These are phyloP conservation scores for Balearica regulorum DNA, from an alignment of 2,797 vertebrate species.

Conservation along the genomic window DNA sequence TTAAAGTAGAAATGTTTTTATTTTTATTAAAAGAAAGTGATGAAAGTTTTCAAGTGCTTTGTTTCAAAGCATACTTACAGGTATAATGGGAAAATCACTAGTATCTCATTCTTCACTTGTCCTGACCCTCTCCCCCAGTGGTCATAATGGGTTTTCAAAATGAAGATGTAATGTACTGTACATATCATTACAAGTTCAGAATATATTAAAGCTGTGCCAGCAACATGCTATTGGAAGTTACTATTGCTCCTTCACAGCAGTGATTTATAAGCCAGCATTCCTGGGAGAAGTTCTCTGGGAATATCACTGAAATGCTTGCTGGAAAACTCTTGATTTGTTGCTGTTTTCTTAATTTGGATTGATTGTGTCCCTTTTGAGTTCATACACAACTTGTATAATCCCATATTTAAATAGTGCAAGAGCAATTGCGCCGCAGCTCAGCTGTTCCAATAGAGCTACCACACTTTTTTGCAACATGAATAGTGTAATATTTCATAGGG, in stretches of 20 bases:
- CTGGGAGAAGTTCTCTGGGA: conserved; percentile 2
- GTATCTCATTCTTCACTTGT: neutral
- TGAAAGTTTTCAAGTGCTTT: neutral
- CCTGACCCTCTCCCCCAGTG: neutral
- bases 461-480: neutral
- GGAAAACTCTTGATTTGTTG: neutral
- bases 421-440: fast-evolving
- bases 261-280: neutral
- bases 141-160: conserved; percentile 2
- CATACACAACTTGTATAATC: neutral
- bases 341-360: neutral
- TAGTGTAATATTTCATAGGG: neutral
- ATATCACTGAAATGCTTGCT: neutral
- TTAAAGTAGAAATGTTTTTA: neutral
- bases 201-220: neutral
- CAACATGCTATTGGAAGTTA: neutral
- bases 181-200: conserved; percentile 6
- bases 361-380: neutral
- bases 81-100: neutral
- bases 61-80: neutral
- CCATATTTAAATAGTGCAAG: neutral
- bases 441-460: neutral
- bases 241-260: neutral
- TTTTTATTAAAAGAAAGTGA: neutral
- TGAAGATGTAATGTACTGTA: neutral